Evolutionary conservation across 2,113 vertebrate species (phyloP).

Genomic region (Epinephelus fuscoguttatus): DNA sequence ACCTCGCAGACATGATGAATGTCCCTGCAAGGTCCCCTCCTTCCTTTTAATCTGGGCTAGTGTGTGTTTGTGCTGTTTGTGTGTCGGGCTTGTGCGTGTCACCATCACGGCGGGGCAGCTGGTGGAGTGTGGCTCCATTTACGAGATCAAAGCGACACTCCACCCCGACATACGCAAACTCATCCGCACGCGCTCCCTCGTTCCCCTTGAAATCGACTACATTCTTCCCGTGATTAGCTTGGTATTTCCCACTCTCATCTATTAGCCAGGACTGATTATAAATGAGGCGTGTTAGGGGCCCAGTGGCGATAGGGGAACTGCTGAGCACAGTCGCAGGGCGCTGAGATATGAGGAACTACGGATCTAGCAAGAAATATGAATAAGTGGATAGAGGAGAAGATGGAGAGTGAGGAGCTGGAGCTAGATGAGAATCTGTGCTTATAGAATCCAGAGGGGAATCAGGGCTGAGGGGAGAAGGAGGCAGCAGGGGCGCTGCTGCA

Average conservation of each 20-base stretch:
- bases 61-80: conserved; percentile 56
- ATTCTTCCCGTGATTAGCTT: conserved; percentile 66
- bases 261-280: conserved; percentile 65
- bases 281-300: conserved; percentile 62
- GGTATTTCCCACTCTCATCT: conserved; percentile 66
- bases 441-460: background rate
- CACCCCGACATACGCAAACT: conserved; percentile 55
- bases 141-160: conserved; percentile 76
- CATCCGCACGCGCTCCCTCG: conserved; percentile 36
- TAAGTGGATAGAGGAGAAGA: conserved; percentile 1
- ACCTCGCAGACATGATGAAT: conserved; percentile 81
- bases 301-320: conserved; percentile 28
- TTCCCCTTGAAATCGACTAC: conserved; percentile 53
- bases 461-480: no score
- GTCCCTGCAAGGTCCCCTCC: conserved; percentile 53
- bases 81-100: conserved; percentile 43
- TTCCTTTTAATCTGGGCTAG: conserved; percentile 76
- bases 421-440: conserved; percentile 25
- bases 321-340: conserved; percentile 21
- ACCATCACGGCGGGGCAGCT: conserved; percentile 64
- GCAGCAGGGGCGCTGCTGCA: background rate
- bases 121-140: conserved; percentile 76
- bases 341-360: conserved; percentile 41
- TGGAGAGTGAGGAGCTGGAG: background rate
- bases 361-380: conserved; percentile 26